phyloP scores from a whole-genome alignment of 2,888 invertebrate genomes.

The Acrocyrtus sp. region DNA sequence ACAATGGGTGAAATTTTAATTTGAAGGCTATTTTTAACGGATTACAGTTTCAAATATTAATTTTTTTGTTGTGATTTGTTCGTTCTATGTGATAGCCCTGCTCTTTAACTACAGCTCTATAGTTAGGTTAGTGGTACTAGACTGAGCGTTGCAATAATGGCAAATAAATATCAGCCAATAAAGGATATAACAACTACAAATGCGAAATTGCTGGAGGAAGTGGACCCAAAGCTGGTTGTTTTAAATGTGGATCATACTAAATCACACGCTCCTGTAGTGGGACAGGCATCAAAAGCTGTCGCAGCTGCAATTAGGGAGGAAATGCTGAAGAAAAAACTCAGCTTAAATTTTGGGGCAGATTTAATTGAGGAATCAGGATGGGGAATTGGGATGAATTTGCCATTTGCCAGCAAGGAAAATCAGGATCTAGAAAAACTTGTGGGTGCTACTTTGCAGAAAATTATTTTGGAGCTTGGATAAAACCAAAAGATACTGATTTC shows the following conservation, averaged over 20 bases:
- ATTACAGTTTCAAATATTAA: too few relatives aligned
- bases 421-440: conserved; percentile 43
- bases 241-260: conserved; percentile 18
- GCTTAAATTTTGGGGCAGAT: background rate
- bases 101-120: too few relatives aligned
- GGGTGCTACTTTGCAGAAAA: background rate
- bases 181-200: conserved; percentile 21
- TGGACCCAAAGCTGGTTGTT: conserved; percentile 31
- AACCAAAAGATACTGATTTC: too few relatives aligned
- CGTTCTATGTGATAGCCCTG: too few relatives aligned
- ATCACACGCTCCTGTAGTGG: conserved; percentile 9
- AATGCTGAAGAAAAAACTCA: background rate
- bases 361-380: conserved; percentile 32
- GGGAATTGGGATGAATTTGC: conserved; percentile 37
- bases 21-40: background rate
- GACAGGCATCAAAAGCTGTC: conserved; percentile 2
- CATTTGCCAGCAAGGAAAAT: conserved; percentile 46
- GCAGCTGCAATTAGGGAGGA: background rate
- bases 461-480: background rate
- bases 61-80: too few relatives aligned
- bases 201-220: conserved; percentile 14
- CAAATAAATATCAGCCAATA: conserved; percentile 14
- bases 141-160: background rate
- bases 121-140: too few relatives aligned
- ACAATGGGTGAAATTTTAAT: too few relatives aligned